These are phyloP conservation scores for Bruchidius siliquastri DNA, from an alignment of 2,888 invertebrate genomes.

Conservation along the genomic window DNA sequence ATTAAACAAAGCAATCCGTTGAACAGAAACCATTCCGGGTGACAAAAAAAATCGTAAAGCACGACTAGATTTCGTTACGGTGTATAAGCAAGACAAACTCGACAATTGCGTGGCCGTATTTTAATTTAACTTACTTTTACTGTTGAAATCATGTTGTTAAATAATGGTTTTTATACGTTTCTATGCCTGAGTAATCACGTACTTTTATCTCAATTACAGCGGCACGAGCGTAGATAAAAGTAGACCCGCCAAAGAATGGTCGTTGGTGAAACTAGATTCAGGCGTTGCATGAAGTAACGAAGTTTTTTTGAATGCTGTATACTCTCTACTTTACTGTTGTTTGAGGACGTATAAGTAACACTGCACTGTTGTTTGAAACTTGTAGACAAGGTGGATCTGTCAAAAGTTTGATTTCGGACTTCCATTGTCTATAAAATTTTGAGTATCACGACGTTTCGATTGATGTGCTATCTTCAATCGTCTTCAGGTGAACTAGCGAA, in stretches of 20 bases:
- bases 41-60: neutral
- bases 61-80: neutral
- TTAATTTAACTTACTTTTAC: neutral
- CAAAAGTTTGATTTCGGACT: no score
- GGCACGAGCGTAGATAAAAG: neutral
- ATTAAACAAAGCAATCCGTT: neutral
- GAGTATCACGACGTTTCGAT: no score
- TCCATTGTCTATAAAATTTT: no score
- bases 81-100: neutral
- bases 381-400: no score
- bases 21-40: neutral
- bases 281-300: no score
- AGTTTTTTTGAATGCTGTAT: no score
- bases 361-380: no score
- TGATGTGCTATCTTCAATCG: no score
- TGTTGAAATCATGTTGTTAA: neutral
- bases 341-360: no score
- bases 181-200: neutral
- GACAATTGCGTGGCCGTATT: neutral
- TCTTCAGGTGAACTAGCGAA: no score
- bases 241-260: neutral
- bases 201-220: neutral
- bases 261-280: no score
- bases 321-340: no score
- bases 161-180: neutral